Percentiles rank a stretch among this genome's conserved stretches.
Evolutionary conservation across 2,113 vertebrate genomes (phyloP).

Genomic region (Anas platyrhynchos): DNA sequence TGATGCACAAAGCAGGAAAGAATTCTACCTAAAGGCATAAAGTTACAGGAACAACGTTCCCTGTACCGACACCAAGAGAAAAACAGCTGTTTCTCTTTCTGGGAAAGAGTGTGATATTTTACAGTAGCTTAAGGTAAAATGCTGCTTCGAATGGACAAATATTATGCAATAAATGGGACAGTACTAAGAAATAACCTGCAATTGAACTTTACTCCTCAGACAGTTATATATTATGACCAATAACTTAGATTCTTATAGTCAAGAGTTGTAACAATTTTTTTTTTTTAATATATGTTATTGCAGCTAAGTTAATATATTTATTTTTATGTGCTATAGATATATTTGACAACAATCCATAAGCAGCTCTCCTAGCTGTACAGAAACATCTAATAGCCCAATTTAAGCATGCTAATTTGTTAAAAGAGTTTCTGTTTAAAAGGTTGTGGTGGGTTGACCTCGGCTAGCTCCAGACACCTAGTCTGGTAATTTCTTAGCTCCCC

Average conservation of each 20-base stretch:
- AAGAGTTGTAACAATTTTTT: neutral
- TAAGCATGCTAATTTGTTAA: accelerated
- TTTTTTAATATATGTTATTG: neutral
- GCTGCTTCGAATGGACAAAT: neutral
- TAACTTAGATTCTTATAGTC: neutral
- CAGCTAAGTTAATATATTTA: neutral
- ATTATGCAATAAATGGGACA: neutral
- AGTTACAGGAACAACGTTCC: neutral
- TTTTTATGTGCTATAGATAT: neutral
- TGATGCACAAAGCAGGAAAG: neutral
- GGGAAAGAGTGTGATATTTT: neutral
- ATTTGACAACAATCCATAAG: neutral
- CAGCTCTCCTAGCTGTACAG: neutral
- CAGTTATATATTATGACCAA: neutral
- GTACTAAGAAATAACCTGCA: neutral
- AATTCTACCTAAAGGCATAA: neutral
- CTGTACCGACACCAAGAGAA: neutral
- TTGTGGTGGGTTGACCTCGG: neutral
- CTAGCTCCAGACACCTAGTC: neutral
- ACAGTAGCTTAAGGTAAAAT: neutral
- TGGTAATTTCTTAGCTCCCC: neutral
- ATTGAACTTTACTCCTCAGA: neutral
- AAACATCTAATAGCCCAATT: neutral
- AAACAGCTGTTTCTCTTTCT: neutral
- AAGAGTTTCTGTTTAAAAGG: neutral